Base-by-base conservation (phyloP, 2,113 vertebrate genomes). In the Crotophaga sulcirostris region DNA sequence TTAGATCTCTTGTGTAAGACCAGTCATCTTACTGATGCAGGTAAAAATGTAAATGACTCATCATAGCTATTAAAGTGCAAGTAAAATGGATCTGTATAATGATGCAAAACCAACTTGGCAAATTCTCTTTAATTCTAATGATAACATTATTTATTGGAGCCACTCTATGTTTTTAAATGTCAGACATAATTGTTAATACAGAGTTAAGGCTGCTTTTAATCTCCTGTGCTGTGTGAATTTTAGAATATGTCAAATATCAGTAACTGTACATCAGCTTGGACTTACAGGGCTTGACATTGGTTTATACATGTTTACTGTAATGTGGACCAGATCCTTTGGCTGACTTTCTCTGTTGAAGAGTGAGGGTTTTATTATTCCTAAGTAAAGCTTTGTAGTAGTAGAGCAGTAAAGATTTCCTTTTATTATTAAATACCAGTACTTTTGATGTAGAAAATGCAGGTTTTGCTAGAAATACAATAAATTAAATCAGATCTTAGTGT, bases 1-100 rank as follows among this genome's bases (percentile, higher is more conserved):
- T 98, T 99, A 92, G 98, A 99, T 95, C 98, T 99, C 85, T 97
- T 99, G 94, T 99, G 99, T 97, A 98, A 99, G 94, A 98, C 97
- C 14, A 91, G 94, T 95, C 97, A 98, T 96, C 98, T 98, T 97
- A 98, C 97, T 92, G 99, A 99, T 97, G 98, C 98, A 77, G 99
- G 99, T 99, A 97, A 97, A 94, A 96, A 96, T 90, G 85, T 94
- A 93, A 97, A 96, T 97, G 75, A 83, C 75, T 95, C 94, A 84
- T 97, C 95, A 94, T 63, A 76, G 60, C 86, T 76, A 44, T 64
- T 95, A 89, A 94, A 96, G 90, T 97, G 77, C 63, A 91, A 94
- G 72, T 93, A 88, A 92, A 96, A 96, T 93, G 78, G 59, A 94
- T 93, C 51, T 88, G 56, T 96, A 92, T 93, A 88, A 95, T 93